Conservation (phyloP, 1,140 invertebrate species). For the Cheumatopsyche charites region DNA sequence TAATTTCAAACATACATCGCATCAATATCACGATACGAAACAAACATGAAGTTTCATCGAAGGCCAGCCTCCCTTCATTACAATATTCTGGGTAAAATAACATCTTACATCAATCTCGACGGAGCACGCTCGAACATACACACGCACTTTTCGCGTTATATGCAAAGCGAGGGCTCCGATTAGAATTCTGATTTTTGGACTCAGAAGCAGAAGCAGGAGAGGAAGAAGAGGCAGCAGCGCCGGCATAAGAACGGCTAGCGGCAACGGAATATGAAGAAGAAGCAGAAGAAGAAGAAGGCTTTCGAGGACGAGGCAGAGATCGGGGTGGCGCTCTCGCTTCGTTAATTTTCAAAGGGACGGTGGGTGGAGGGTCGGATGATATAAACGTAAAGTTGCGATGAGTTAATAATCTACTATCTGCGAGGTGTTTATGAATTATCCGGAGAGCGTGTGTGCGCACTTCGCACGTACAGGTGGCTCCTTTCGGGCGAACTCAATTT, state of each 20-base stretch:
- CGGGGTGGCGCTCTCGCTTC: constrained; percentile 37
- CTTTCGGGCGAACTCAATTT: too few species aligned
- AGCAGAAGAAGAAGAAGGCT: background rate
- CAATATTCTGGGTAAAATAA: constrained; percentile 33
- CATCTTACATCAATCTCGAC: constrained; percentile 44
- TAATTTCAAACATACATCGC: background rate
- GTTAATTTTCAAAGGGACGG: constrained; percentile 48
- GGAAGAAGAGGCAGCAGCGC: background rate
- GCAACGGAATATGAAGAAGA: background rate
- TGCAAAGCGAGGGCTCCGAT: constrained; percentile 37
- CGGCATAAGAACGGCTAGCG: background rate
- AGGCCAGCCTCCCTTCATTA: constrained; percentile 28
- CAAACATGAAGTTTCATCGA: background rate
- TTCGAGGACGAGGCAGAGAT: constrained; percentile 7
- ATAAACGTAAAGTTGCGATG: constrained; percentile 46
- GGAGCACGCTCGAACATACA: constrained; percentile 33
- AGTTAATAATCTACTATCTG: constrained; percentile 47
- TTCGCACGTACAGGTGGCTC: background rate
- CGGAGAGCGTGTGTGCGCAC: constrained; percentile 19
- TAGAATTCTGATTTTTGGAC: constrained; percentile 48
- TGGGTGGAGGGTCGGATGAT: constrained; percentile 28
- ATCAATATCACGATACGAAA: too few species aligned
- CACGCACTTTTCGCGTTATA: background rate
- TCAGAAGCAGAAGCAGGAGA: constrained; percentile 1
- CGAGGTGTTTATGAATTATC: constrained; percentile 47